Evolutionary conservation across 2,113 vertebrate genomes (phyloP).

Genomic region (Naja naja): DNA sequence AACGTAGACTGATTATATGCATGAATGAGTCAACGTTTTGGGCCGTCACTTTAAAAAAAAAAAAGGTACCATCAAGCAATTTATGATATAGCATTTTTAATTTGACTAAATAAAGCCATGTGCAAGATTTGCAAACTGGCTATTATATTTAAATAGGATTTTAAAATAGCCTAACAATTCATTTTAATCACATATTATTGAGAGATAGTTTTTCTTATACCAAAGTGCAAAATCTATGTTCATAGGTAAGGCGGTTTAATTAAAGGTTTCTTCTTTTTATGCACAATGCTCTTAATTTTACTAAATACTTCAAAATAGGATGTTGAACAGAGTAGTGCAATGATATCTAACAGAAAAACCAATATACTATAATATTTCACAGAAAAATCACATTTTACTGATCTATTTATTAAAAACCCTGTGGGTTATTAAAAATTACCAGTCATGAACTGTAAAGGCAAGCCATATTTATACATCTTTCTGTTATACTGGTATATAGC

Average conservation of each 20-base stretch:
- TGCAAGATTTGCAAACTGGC: conserved; percentile 31
- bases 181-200: conserved; percentile 26
- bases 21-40: neutral
- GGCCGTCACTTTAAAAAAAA: neutral
- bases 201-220: conserved; percentile 36
- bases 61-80: conserved; percentile 12
- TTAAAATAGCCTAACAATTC: conserved; percentile 23
- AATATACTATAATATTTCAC: conserved; percentile 26
- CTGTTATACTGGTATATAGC: conserved; percentile 42
- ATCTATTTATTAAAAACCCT: conserved; percentile 27
- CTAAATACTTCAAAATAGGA: conserved; percentile 23
- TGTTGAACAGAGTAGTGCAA: conserved; percentile 22
- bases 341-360: neutral
- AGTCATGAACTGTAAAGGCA: conserved; percentile 36
- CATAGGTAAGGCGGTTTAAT: conserved; percentile 13
- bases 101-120: conserved; percentile 34
- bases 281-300: conserved; percentile 27
- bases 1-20: neutral
- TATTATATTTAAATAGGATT: conserved; percentile 30
- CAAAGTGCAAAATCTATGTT: conserved; percentile 40
- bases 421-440: neutral
- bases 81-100: conserved; percentile 23
- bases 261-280: conserved; percentile 15
- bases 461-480: conserved; percentile 44
- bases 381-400: conserved; percentile 23